Evolutionary conservation across 2,113 vertebrate species (phyloP).

Genomic region (Cebidichthys violaceus): DNA sequence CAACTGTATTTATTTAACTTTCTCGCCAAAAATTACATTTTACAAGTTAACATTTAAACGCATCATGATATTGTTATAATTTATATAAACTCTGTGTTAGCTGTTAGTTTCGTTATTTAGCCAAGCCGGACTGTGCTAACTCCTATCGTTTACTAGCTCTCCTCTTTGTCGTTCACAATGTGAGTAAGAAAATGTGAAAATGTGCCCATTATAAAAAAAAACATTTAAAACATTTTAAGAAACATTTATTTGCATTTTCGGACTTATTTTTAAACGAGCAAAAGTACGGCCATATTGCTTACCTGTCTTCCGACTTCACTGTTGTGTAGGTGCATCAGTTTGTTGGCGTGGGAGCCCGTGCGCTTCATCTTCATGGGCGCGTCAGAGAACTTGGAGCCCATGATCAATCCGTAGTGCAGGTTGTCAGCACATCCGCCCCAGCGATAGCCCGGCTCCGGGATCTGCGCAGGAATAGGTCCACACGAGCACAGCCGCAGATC

Average conservation of each 20-base stretch:
- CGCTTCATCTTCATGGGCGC: slow-evolving; percentile 99
- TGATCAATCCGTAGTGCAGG: slow-evolving; percentile 95
- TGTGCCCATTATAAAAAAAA: background rate
- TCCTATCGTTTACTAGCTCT: too few relatives aligned
- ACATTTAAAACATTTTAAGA: background rate
- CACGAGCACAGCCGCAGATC: slow-evolving; percentile 95
- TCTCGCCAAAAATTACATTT: too few relatives aligned
- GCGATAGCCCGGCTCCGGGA: slow-evolving; percentile 95
- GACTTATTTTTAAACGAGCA: background rate
- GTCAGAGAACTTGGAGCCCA: slow-evolving; percentile 99
- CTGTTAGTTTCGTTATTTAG: too few relatives aligned
- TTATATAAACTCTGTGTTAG: too few relatives aligned
- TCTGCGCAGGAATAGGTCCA: slow-evolving; percentile 93
- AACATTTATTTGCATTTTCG: background rate
- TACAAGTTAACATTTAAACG: too few relatives aligned
- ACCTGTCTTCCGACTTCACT: slow-evolving; percentile 99
- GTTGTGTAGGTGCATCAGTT: slow-evolving; percentile 99
- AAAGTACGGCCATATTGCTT: slow-evolving; percentile 27
- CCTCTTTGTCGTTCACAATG: too few relatives aligned
- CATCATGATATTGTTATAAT: too few relatives aligned
- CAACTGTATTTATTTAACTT: too few relatives aligned
- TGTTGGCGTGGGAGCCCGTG: slow-evolving; percentile 95
- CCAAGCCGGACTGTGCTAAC: too few relatives aligned
- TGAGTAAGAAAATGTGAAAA: too few relatives aligned
- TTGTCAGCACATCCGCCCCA: slow-evolving; percentile 99